A percentile compares a stretch with the other conserved stretches of the same genome.
Conservation (phyloP, 2,797 vertebrate species). For the Adelosebastes latens region DNA sequence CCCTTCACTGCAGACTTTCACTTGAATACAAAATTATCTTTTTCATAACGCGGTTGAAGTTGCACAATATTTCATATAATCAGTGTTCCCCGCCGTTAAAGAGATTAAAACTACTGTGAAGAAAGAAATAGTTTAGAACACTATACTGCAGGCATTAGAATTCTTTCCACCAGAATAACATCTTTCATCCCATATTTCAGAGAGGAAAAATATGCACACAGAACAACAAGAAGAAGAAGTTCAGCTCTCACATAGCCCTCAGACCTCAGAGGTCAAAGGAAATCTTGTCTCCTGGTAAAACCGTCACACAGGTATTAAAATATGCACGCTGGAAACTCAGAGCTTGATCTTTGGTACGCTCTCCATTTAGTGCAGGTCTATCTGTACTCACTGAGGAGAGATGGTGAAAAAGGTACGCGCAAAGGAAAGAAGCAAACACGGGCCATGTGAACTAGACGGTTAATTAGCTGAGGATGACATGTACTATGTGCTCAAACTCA, state of each 20-base stretch:
- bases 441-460: background rate
- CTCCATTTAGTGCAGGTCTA: background rate
- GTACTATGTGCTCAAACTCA: no score
- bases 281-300: background rate
- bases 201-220: background rate
- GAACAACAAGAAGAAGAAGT: background rate
- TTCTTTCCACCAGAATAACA: background rate
- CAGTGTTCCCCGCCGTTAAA: background rate
- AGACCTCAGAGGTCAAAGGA: background rate
- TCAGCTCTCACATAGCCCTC: background rate
- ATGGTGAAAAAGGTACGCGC: background rate
- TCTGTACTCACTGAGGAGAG: background rate
- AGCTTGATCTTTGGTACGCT: background rate
- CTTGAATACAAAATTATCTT: background rate
- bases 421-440: background rate
- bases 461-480: background rate
- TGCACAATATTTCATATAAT: background rate
- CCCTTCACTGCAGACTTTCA: slow-evolving; percentile 17
- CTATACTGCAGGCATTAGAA: background rate
- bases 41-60: background rate
- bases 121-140: background rate
- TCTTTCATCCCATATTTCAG: background rate
- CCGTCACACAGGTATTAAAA: background rate
- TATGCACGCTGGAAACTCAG: background rate
- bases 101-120: background rate